These are phyloP conservation scores for Elephas maximus DNA, from an alignment of 2,113 vertebrate genomes.

Conservation along the genomic window DNA sequence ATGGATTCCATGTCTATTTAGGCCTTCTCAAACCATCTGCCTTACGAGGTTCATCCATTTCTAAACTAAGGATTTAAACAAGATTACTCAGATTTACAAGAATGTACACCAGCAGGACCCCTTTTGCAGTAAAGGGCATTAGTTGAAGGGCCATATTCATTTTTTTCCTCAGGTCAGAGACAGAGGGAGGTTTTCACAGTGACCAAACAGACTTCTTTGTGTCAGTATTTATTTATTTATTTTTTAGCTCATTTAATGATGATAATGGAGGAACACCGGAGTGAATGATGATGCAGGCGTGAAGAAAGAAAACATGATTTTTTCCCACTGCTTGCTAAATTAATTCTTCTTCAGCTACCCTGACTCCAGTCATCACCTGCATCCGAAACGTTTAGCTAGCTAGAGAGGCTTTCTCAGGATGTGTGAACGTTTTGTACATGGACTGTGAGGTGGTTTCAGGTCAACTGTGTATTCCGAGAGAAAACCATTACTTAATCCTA, in stretches of 20 bases:
- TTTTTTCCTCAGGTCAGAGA: conserved; percentile 76
- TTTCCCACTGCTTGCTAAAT: conserved; percentile 65
- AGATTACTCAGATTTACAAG: background rate
- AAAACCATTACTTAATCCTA: conserved; percentile 67
- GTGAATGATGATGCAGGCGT: conserved; percentile 10
- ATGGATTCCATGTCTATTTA: conserved; percentile 58
- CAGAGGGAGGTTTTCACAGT: conserved; percentile 29
- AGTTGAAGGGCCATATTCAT: background rate
- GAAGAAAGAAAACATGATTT: conserved; percentile 27
- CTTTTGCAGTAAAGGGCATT: conserved; percentile 61
- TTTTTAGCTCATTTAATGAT: conserved; percentile 60
- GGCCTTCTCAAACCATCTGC: conserved; percentile 70
- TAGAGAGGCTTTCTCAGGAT: conserved; percentile 67
- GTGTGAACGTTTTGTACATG: background rate
- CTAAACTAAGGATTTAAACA: conserved; percentile 1
- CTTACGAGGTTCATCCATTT: conserved; percentile 65
- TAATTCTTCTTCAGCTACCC: conserved; percentile 37
- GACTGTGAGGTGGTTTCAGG: background rate
- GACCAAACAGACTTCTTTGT: conserved; percentile 61
- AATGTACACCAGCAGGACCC: conserved; percentile 45
- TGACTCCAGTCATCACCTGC: conserved; percentile 18
- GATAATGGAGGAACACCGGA: conserved; percentile 2
- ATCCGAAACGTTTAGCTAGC: conserved; percentile 58
- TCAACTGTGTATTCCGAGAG: conserved; percentile 2
- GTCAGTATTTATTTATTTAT: background rate